Percentiles rank a stretch among this genome's conserved stretches.
Evolutionary conservation across 2,888 invertebrate species (phyloP).

Genomic region (Kryphioiulus occultus): DNA sequence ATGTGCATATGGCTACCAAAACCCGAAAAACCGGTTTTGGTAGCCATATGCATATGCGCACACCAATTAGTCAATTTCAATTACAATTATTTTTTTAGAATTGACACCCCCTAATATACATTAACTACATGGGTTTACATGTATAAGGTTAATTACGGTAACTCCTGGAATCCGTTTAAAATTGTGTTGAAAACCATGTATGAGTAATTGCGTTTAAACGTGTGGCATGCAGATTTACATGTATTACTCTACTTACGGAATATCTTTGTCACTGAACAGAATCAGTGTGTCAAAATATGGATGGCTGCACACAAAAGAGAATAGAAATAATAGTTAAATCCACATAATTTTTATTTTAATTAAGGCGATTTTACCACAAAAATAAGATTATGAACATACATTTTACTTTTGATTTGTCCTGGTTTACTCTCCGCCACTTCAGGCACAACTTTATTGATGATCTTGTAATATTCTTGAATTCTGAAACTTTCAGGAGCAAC

Average conservation of each 20-base stretch:
- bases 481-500: constrained; percentile 72
- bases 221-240: no score
- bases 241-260: constrained; percentile 46
- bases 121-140: no score
- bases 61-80: no score
- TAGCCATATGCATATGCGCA: no score
- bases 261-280: constrained; percentile 54
- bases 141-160: no score
- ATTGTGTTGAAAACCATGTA: no score
- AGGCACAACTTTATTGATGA: constrained; percentile 70
- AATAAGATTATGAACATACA: not conserved
- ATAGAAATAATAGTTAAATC: not conserved
- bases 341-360: not conserved
- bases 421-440: constrained; percentile 61
- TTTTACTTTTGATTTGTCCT: constrained; percentile 59
- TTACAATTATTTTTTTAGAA: no score
- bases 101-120: no score
- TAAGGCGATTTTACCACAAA: constrained; percentile 10
- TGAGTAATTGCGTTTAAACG: no score
- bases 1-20: no score
- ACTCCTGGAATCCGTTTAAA: no score
- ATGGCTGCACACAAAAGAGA: constrained; percentile 51
- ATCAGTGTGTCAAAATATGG: constrained; percentile 54
- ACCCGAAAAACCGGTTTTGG: no score
- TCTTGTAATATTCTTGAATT: constrained; percentile 73